Evolutionary conservation across 2,797 vertebrate genomes (phyloP).

Genomic region (Manis crassicaudata): DNA sequence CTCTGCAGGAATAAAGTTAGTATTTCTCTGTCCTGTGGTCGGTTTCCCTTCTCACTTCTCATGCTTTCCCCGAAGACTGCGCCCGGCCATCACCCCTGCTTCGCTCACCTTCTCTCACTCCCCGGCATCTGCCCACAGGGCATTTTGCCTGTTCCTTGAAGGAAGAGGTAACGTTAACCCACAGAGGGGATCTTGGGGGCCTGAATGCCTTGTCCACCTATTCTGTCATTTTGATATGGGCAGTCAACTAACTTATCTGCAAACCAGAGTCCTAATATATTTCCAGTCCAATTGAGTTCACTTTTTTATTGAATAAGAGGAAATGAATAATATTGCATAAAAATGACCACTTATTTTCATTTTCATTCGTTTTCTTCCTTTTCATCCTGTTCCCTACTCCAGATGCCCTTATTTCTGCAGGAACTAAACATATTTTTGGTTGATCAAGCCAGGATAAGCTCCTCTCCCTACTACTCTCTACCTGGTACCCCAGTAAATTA

Average conservation of each 20-base stretch:
- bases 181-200: rapidly evolving
- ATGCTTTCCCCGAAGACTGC: background rate
- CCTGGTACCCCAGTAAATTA: background rate
- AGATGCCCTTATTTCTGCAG: background rate
- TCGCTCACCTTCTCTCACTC: background rate
- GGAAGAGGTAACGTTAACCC: background rate
- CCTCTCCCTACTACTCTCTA: background rate
- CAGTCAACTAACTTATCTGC: background rate
- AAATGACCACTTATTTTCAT: background rate
- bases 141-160: background rate
- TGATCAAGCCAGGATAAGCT: background rate
- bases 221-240: background rate
- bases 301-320: background rate
- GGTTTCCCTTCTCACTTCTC: background rate
- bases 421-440: background rate
- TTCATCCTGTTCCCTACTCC: background rate
- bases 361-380: background rate
- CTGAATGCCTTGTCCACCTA: background rate
- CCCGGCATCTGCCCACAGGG: background rate
- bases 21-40: constrained; percentile 29
- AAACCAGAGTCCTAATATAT: background rate
- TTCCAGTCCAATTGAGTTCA: background rate
- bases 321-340: background rate
- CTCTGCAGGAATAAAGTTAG: constrained; percentile 97
- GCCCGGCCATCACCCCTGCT: background rate